Evolutionary conservation across 35 echinoderm and acorn worm genomes (phyloP), one percentile per base, ranked within the genome.

Genomic region (Nesometra sesokonis): DNA sequence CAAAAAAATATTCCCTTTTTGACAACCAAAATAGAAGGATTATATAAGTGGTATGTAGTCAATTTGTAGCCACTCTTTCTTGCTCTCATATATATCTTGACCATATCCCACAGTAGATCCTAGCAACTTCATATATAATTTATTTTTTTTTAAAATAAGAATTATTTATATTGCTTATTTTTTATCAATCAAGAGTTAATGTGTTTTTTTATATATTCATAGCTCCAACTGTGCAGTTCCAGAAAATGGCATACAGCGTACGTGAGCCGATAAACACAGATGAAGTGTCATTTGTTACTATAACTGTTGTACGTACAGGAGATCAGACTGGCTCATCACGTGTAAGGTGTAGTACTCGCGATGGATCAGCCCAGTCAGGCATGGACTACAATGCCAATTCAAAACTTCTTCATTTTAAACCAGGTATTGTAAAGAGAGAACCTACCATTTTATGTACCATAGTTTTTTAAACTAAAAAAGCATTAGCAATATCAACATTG

Each of bases 351-450:
- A 99, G 96, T 38, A 99, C 96, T 67, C 77, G 96, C 19, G 96
- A 99, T 78, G 96, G 96, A 7, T 99, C 96, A 13, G 96, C 96
- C 27, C 94, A 99, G 52, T 99, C 96, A 4, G 96, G 96, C 7
- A 87, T 94, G 5, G 96, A 99, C 83, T 99, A 99, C 77, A 93
- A 99, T 78, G 87, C 96, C 0, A 89, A 99, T 78, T 99, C 93
- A 17, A 94, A 94, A 15, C 35, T 99, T 13, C 82, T 99, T 5
- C 82, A 82, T 2, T 94, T 99, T 86, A 37, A 90, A 31, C 96
- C 96, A 87, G 96, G 96, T 99, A 86, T 67, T n/a, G n/a, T n/a
- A n/a, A n/a, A n/a, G n/a, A n/a, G n/a, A n/a, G n/a, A n/a, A n/a
- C n/a, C n/a, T n/a, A n/a, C n/a, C n/a, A n/a, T n/a, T n/a, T n/a